A percentile compares a stretch with the other conserved stretches of the same genome.
These are phyloP conservation scores for Melanotaenia duboulayi DNA, from an alignment of 2,113 vertebrate species.

Conservation along the genomic window DNA sequence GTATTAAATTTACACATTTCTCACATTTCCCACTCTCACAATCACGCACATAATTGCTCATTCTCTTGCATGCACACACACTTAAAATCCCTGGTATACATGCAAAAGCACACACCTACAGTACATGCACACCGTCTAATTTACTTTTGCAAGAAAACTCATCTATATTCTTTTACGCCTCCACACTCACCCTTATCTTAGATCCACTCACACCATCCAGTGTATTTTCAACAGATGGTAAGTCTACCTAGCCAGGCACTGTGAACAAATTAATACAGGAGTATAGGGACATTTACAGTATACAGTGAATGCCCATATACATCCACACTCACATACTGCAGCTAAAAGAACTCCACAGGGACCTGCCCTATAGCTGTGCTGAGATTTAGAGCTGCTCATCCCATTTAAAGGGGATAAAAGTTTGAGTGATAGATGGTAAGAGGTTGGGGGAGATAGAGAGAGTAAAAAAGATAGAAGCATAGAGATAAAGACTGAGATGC, in stretches of 20 bases:
- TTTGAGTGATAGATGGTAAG: slow-evolving; percentile 27
- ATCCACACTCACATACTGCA: slow-evolving; percentile 3
- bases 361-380: slow-evolving; percentile 36
- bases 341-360: slow-evolving; percentile 24
- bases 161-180: slow-evolving; percentile 24
- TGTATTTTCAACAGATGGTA: slow-evolving; percentile 19
- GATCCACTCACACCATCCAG: not conserved
- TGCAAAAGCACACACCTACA: not conserved
- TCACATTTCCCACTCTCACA: slow-evolving; percentile 12
- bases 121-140: slow-evolving; percentile 6
- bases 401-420: slow-evolving; percentile 40
- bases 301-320: not conserved
- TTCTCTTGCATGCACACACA: slow-evolving; percentile 1
- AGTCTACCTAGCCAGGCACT: slow-evolving; percentile 4
- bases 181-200: slow-evolving; percentile 1
- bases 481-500: slow-evolving; percentile 20
- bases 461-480: not conserved
- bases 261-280: slow-evolving; percentile 5
- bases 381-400: slow-evolving; percentile 44
- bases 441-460: not conserved
- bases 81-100: not conserved
- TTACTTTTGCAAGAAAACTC: slow-evolving; percentile 22
- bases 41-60: slow-evolving; percentile 10
- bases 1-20: slow-evolving; percentile 8
- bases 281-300: slow-evolving; percentile 1